Evolutionary conservation across 2,888 invertebrate genomes (phyloP).

Genomic region (Branchipolynoe longqiensis): DNA sequence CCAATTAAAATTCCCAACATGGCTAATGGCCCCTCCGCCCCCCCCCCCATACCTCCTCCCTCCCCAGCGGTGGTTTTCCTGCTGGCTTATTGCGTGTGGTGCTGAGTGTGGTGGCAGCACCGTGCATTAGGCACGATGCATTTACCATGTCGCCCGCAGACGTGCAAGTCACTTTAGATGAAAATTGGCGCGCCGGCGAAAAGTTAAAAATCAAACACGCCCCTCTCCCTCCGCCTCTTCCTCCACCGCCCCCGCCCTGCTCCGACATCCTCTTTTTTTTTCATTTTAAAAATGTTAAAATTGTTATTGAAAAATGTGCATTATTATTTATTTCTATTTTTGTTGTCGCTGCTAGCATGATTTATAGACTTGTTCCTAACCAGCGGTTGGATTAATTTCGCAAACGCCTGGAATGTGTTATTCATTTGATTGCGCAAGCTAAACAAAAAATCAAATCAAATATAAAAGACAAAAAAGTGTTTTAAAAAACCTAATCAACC

Average conservation of each 20-base stretch:
- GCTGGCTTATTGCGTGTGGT: constrained; percentile 5
- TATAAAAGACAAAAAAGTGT: constrained; percentile 4
- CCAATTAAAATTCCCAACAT: constrained; percentile 51
- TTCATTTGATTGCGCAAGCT: constrained; percentile 22
- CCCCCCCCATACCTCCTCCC: too few species aligned
- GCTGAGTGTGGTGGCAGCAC: constrained; percentile 15
- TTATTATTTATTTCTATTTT: too few species aligned
- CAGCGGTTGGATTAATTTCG: constrained; percentile 12
- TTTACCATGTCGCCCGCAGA: constrained; percentile 4
- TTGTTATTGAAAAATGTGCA: too few species aligned
- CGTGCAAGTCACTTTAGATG: constrained; percentile 11
- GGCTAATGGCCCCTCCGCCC: constrained; percentile 35
- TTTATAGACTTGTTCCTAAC: constrained; percentile 47
- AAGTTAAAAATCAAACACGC: constrained; percentile 41
- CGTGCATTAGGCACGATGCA: constrained; percentile 17
- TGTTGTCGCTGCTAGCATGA: not conserved
- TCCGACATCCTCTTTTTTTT: too few species aligned
- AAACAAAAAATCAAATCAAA: not conserved
- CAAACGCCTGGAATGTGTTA: constrained; percentile 26
- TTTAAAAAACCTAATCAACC: too few species aligned
- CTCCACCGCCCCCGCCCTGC: too few species aligned
- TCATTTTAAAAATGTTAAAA: too few species aligned
- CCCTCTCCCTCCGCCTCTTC: too few species aligned
- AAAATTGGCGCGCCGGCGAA: constrained; percentile 6
- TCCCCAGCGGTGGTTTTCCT: not conserved